A percentile compares a stretch with the other conserved stretches of the same genome.
Conservation (phyloP, 2,113 vertebrate genomes). For the Pelusios castaneus region DNA sequence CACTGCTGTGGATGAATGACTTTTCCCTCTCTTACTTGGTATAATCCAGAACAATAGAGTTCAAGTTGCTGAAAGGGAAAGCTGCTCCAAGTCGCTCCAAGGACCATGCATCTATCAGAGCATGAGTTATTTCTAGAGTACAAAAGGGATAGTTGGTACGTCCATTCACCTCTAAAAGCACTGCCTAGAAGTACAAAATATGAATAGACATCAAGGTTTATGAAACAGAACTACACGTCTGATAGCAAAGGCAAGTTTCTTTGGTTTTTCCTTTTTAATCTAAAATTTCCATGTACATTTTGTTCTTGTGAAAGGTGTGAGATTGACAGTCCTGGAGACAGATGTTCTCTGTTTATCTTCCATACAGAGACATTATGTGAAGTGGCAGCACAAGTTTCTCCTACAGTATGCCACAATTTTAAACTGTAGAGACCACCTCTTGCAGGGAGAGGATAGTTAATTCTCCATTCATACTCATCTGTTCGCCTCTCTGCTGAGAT, state of each 20-base stretch:
- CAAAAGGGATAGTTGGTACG: slow-evolving; percentile 46
- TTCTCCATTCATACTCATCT: neutral
- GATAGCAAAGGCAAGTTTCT: neutral
- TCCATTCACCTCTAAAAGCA: slow-evolving; percentile 62
- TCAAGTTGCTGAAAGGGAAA: slow-evolving; percentile 55
- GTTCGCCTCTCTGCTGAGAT: fast-evolving
- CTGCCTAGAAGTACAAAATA: slow-evolving; percentile 14
- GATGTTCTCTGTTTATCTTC: neutral
- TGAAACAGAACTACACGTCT: neutral
- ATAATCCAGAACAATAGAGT: slow-evolving; percentile 64
- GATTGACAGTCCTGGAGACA: fast-evolving
- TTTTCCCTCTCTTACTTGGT: slow-evolving; percentile 62
- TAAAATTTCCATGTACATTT: neutral
- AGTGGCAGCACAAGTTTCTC: neutral
- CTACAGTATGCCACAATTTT: neutral
- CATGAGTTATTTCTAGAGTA: slow-evolving; percentile 51
- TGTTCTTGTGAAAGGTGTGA: neutral
- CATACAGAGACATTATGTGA: fast-evolving
- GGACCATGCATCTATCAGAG: slow-evolving; percentile 61
- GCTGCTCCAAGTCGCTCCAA: slow-evolving; percentile 57
- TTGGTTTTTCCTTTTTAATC: neutral
- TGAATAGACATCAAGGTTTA: neutral
- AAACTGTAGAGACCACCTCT: neutral
- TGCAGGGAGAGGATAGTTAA: neutral
- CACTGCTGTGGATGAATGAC: neutral